Evolutionary conservation across 2,888 invertebrate species (phyloP).

Genomic region (Philonicus albiceps): DNA sequence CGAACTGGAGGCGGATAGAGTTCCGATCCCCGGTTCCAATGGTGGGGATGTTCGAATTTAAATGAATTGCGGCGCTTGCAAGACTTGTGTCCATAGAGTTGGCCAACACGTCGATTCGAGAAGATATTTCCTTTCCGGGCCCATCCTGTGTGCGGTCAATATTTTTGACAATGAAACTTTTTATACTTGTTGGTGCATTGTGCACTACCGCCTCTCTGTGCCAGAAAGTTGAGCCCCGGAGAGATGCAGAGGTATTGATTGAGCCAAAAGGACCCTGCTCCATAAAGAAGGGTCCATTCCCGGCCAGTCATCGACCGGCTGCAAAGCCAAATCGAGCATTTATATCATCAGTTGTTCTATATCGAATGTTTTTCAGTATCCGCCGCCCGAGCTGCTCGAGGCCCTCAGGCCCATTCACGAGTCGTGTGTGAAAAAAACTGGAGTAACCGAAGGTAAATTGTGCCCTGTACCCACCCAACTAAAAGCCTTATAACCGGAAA

Average conservation of each 20-base stretch:
- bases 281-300: constrained; percentile 13
- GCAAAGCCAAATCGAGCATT: constrained; percentile 1
- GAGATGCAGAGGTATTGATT: constrained; percentile 50
- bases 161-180: constrained; percentile 33
- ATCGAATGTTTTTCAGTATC: constrained; percentile 51
- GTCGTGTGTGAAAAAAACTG: constrained; percentile 53
- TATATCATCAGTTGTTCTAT: neutral
- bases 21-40: neutral
- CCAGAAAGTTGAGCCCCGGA: constrained; percentile 49
- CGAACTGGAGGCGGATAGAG: neutral
- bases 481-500: neutral
- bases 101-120: constrained; percentile 44
- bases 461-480: neutral
- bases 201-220: constrained; percentile 37
- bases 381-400: constrained; percentile 53
- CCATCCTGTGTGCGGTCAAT: constrained; percentile 39
- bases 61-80: constrained; percentile 40
- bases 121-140: constrained; percentile 4
- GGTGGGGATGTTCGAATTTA: constrained; percentile 16
- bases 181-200: constrained; percentile 14
- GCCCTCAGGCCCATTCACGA: constrained; percentile 52
- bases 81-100: constrained; percentile 16
- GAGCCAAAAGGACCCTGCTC: neutral
- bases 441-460: constrained; percentile 51
- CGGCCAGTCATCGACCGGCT: neutral